Conservation (phyloP, 2,113 vertebrate species). For the Lagopus leucura region DNA sequence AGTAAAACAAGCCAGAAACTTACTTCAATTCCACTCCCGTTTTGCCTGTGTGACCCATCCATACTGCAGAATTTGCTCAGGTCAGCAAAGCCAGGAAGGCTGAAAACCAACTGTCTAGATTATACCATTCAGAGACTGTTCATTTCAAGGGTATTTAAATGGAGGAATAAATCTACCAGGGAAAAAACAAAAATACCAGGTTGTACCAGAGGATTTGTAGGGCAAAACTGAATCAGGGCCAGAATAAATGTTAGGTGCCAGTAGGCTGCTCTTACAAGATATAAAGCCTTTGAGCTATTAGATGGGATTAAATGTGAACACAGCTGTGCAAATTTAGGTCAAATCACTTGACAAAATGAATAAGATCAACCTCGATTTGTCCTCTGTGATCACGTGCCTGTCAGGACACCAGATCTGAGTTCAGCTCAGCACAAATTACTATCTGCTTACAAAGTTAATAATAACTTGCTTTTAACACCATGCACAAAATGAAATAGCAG, state of each 20-base stretch:
- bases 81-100: neutral
- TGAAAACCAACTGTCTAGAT: neutral
- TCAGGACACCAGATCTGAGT: conserved; percentile 8
- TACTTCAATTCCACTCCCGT: neutral
- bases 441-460: conserved; percentile 34
- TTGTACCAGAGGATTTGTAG: conserved; percentile 13
- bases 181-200: neutral
- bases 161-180: neutral
- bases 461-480: neutral
- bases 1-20: neutral
- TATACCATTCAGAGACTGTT: neutral
- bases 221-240: neutral
- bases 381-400: neutral
- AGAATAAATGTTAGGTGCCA: conserved; percentile 38
- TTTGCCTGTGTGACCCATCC: neutral
- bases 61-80: neutral
- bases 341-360: neutral
- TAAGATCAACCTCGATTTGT: neutral
- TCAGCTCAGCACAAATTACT: conserved; percentile 27
- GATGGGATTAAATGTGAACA: conserved; percentile 56
- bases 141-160: neutral
- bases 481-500: neutral
- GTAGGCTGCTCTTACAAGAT: conserved; percentile 4
- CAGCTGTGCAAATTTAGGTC: conserved; percentile 65
- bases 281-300: conserved; percentile 48